Conservation (phyloP, 1,140 invertebrate species). For the Sitophilus oryzae region DNA sequence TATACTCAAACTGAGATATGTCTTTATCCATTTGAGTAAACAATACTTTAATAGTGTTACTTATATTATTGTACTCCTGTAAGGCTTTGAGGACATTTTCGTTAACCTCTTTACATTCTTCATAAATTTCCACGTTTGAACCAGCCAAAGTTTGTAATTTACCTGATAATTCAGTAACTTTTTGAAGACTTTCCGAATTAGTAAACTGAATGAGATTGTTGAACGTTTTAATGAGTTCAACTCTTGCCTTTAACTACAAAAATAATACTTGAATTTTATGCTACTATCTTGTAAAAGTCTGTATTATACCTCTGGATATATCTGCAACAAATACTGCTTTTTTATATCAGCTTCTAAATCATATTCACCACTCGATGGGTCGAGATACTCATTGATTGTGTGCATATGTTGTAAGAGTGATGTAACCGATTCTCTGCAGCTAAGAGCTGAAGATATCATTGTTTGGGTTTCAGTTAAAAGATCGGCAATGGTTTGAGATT, state of each 20-base stretch:
- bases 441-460: constrained; percentile 41
- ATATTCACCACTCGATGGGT: constrained; percentile 36
- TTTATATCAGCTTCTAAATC: constrained; percentile 38
- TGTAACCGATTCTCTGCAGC: constrained; percentile 39
- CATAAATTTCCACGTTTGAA: constrained; percentile 32
- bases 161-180: constrained; percentile 32
- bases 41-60: constrained; percentile 35
- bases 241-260: constrained; percentile 33
- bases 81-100: constrained; percentile 36
- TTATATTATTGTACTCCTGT: constrained; percentile 41
- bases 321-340: constrained; percentile 37
- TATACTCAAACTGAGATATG: constrained; percentile 37
- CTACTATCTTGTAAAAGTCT: not conserved
- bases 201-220: constrained; percentile 29
- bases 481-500: constrained; percentile 33
- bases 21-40: constrained; percentile 38
- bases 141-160: constrained; percentile 34
- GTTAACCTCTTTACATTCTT: constrained; percentile 33
- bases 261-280: not conserved
- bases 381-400: constrained; percentile 40
- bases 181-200: constrained; percentile 34
- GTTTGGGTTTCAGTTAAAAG: constrained; percentile 39
- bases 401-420: constrained; percentile 35
- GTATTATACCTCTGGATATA: constrained; percentile 34
- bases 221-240: constrained; percentile 33